Conservation (phyloP, 2,797 vertebrate species). For the Sebastes hopkinsi region DNA sequence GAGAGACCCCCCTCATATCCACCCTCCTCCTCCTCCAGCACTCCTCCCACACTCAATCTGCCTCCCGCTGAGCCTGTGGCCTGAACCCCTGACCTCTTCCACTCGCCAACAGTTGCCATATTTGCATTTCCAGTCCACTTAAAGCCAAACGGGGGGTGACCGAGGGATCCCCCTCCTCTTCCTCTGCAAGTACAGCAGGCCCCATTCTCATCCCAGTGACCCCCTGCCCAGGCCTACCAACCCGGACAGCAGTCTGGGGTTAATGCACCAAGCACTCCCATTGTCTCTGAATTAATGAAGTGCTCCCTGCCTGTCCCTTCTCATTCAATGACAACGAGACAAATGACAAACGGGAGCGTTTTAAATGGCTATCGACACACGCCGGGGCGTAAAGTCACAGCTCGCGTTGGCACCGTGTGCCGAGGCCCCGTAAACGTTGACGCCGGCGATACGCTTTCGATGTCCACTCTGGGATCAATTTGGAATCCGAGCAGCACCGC, state of each 20-base stretch:
- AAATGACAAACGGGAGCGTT: constrained; percentile 65
- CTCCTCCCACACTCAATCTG: constrained; percentile 51
- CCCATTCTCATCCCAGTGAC: constrained; percentile 76
- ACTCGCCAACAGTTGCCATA: constrained; percentile 75
- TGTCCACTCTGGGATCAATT: constrained; percentile 54
- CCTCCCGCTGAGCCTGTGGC: constrained; percentile 59
- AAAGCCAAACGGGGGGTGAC: constrained; percentile 33
- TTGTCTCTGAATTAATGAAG: constrained; percentile 82
- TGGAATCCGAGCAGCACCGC: constrained; percentile 6
- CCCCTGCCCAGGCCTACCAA: constrained; percentile 46
- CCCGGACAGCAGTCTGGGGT: constrained; percentile 73
- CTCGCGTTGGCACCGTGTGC: constrained; percentile 13
- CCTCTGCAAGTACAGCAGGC: constrained; percentile 70
- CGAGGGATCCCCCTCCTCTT: constrained; percentile 28
- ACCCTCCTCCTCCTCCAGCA: background rate
- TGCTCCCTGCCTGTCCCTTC: constrained; percentile 67
- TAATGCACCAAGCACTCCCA: constrained; percentile 78
- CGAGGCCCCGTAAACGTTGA: constrained; percentile 28
- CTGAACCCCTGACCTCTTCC: constrained; percentile 76
- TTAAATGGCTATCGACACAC: constrained; percentile 65
- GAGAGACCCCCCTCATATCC: constrained; percentile 24
- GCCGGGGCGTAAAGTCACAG: constrained; percentile 20
- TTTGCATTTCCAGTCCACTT: constrained; percentile 80
- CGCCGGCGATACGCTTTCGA: constrained; percentile 16
- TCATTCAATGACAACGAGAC: constrained; percentile 66